Base-by-base conservation (phyloP, 1,140 invertebrate species). In the Drosophila kikkawai region DNA sequence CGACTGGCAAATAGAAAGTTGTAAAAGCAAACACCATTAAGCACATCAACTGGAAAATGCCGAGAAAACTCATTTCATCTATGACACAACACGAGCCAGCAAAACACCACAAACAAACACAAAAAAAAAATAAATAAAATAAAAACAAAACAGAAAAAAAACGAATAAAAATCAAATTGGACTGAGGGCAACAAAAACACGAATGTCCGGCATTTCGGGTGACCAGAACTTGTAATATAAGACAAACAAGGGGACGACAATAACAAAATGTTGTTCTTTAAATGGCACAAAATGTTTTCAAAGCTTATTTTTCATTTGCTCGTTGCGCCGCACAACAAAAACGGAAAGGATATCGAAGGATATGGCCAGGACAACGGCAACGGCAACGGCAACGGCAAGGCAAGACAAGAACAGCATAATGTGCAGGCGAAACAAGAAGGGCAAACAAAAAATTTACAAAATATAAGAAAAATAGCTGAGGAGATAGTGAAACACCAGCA, bases 11-110 rank as follows among this genome's bases (percentile, higher is more conserved):
- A 79, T 79, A 56, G 63, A 83, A 88, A 84, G 80, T 80, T 88
- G 85, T 90, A 87, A 87, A 87, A 84, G 77, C 85, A 90, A 82
- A 87, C 85, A 83, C 84, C 84, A 88, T 87, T 87, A 87, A 87
- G 79, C 80, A 88, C 85, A 90, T 87, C 85, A 87, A 90, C 73
- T 87, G 84, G 84, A 87, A 87, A 90, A 73, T 73, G 67, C 67
- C 67, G 77, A 90, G 82, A 80, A 55, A 87, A 87, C 84, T 88
- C 84, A 90, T 87, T 87, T 87, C 85, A 74, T 78, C 73, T 83
- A 60, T 79, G 75, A 63, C 78, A 65, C 59, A 63, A 74, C 61
- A 74, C 71, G 44, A 50, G 39, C 44, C 7, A 44, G 36, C 12
- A 67, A 57, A 55, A 19, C 26, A 58, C 51, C 41, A 45, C 42